phyloP scores from a whole-genome alignment of 2,797 vertebrate genomes.

The Euthynnus affinis region DNA sequence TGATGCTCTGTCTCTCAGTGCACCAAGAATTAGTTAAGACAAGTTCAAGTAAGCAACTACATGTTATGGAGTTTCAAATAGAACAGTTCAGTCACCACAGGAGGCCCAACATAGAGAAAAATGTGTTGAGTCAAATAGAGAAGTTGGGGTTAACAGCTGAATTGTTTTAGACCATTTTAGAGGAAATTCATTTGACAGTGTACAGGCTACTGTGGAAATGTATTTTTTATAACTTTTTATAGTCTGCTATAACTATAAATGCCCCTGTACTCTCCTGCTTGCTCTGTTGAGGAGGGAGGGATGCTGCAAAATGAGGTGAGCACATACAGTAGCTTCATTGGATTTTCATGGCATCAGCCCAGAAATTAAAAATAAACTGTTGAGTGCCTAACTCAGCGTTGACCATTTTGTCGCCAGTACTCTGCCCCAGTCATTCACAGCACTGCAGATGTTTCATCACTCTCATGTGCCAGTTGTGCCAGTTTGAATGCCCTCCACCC shows the following conservation, averaged over 20 bases:
- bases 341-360: conserved; percentile 63
- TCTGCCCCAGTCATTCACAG: conserved; percentile 59
- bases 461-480: conserved; percentile 25
- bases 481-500: conserved; percentile 43
- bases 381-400: conserved; percentile 38
- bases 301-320: conserved; percentile 47
- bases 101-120: conserved; percentile 3
- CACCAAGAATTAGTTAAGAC: not conserved
- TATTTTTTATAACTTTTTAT: not conserved
- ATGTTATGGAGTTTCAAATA: conserved; percentile 19
- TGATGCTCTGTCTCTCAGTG: not conserved
- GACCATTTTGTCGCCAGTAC: conserved; percentile 50
- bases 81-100: not conserved
- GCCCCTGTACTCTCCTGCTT: not conserved
- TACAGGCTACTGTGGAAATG: not conserved
- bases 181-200: not conserved
- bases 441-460: conserved; percentile 61
- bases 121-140: conserved; percentile 10
- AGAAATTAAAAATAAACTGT: conserved; percentile 76
- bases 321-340: conserved; percentile 65
- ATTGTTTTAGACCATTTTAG: not conserved
- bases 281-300: conserved; percentile 41
- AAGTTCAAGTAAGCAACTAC: conserved; percentile 4
- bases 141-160: conserved; percentile 5
- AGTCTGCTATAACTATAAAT: conserved; percentile 4